A percentile compares a stretch with the other conserved stretches of the same genome.
Conservation (phyloP, 2,888 invertebrate species). For the Drosophila tanythrix region DNA sequence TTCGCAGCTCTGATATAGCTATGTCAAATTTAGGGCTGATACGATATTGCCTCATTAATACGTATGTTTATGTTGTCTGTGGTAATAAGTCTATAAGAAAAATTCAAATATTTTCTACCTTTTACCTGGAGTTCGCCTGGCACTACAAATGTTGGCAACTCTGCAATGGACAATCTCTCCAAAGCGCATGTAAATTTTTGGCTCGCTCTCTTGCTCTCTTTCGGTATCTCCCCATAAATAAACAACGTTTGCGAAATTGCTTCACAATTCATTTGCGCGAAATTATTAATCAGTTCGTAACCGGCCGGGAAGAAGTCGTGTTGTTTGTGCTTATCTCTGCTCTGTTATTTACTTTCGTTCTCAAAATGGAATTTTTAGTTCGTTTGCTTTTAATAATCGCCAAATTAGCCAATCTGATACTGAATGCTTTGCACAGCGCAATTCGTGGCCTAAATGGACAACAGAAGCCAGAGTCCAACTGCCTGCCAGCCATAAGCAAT, state of each 20-base stretch:
- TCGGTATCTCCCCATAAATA: neutral
- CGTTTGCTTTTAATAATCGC: constrained; percentile 62
- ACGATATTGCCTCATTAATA: neutral
- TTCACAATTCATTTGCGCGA: neutral
- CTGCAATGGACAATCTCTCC: neutral
- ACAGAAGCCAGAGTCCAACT: neutral
- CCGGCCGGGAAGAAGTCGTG: neutral
- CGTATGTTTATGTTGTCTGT: neutral
- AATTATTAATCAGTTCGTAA: constrained; percentile 25
- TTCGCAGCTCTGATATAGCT: neutral
- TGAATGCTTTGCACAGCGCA: constrained; percentile 20
- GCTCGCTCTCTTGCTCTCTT: neutral
- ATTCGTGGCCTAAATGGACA: neutral
- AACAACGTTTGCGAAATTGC: neutral
- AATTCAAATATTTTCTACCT: neutral
- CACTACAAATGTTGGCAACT: neutral
- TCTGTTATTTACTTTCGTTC: neutral
- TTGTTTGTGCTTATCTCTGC: neutral
- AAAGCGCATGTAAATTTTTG: neutral
- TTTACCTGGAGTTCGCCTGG: neutral
- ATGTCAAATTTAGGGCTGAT: neutral
- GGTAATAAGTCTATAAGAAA: neutral
- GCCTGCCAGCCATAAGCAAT: constrained; percentile 64
- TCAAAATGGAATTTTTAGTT: constrained; percentile 74
- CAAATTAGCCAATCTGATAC: constrained; percentile 45